These are phyloP conservation scores for Nysson spinosus DNA, from an alignment of 2,888 invertebrate species.

Conservation along the genomic window DNA sequence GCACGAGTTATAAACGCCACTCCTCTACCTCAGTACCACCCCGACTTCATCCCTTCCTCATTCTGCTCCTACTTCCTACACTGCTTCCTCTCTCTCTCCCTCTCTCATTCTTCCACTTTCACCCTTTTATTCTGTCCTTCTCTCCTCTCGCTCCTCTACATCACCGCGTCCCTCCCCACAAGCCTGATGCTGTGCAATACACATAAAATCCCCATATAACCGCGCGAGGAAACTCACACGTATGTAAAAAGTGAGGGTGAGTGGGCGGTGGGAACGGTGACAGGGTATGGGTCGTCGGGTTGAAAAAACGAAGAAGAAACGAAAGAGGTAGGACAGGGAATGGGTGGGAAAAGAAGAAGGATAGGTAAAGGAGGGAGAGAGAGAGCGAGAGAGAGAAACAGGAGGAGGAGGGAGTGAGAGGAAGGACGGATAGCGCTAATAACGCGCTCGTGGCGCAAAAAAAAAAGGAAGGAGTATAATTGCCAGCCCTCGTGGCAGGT, in stretches of 20 bases:
- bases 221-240: conserved; percentile 26
- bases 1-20: conserved; percentile 76
- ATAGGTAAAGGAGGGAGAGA: conserved; percentile 20
- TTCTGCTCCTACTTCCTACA: conserved; percentile 19
- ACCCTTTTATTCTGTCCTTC: conserved; percentile 33
- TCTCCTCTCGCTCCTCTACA: conserved; percentile 14
- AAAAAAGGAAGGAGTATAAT: conserved; percentile 65
- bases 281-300: conserved; percentile 20
- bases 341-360: neutral
- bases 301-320: conserved; percentile 32
- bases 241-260: conserved; percentile 33
- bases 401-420: conserved; percentile 33
- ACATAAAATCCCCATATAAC: conserved; percentile 39
- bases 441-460: conserved; percentile 65
- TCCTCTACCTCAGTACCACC: conserved; percentile 53
- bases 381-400: conserved; percentile 27
- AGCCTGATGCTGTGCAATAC: conserved; percentile 38
- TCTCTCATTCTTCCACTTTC: conserved; percentile 36
- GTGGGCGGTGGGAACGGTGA: conserved; percentile 14
- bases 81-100: conserved; percentile 22
- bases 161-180: conserved; percentile 10
- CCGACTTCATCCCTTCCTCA: conserved; percentile 38
- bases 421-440: conserved; percentile 68
- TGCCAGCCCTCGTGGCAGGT: conserved; percentile 66
- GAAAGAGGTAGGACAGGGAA: conserved; percentile 4